A percentile compares a stretch with the other conserved stretches of the same genome.
Evolutionary conservation across 64 coral and sea anemone species (phyloP).

Genomic region (Cladopsammia gracilis): DNA sequence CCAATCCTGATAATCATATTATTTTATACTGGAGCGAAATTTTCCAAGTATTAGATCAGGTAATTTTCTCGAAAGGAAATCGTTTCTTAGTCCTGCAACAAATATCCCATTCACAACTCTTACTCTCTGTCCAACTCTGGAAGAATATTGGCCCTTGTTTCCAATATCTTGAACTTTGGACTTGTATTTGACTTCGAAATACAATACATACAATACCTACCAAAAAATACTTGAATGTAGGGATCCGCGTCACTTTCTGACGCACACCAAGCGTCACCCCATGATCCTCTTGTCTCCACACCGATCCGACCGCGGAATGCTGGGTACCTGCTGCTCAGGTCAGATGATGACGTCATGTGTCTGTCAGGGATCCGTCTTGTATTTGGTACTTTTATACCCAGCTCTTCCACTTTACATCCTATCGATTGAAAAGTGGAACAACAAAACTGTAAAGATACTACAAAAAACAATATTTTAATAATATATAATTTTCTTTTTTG

Average conservation of each 20-base stretch:
- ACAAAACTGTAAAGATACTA: too few species aligned
- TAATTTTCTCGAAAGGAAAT: too few species aligned
- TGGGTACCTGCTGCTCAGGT: not conserved
- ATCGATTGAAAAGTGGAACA: too few species aligned
- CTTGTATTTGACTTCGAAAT: not conserved
- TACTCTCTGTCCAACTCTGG: too few species aligned
- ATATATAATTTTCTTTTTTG: too few species aligned
- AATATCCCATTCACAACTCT: too few species aligned
- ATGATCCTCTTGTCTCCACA: not conserved
- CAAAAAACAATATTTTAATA: too few species aligned
- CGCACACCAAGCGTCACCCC: not conserved
- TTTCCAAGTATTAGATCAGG: too few species aligned
- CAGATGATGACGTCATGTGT: conserved; percentile 30
- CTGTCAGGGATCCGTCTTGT: conserved; percentile 4
- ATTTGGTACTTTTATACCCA: conserved; percentile 19
- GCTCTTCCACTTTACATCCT: not conserved
- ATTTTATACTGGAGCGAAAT: too few species aligned
- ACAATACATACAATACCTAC: not conserved
- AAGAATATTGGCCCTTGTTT: not conserved
- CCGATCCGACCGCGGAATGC: conserved; percentile 26
- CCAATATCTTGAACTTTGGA: not conserved
- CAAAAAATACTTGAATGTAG: conserved; percentile 25
- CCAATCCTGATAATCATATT: too few species aligned
- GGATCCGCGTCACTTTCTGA: not conserved
- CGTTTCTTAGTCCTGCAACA: too few species aligned